Conservation (phyloP, 2,113 vertebrate species). For the Phyllostomus discolor region DNA sequence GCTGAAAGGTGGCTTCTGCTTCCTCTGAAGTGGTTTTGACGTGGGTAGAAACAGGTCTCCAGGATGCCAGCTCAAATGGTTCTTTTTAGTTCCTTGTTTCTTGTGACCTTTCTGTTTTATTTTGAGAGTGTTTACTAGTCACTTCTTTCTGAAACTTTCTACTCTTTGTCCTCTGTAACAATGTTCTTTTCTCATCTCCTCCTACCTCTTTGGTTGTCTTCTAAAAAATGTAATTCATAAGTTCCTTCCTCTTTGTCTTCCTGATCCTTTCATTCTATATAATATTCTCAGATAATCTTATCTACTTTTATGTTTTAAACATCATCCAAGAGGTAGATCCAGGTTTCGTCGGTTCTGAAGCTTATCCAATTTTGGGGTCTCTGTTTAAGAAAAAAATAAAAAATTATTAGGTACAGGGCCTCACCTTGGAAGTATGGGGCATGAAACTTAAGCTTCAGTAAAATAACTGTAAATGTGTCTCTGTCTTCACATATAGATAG, state of each 20-base stretch:
- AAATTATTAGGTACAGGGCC: not conserved
- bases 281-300: not conserved
- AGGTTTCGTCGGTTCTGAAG: not conserved
- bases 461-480: not conserved
- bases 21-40: not conserved
- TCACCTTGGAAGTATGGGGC: not conserved
- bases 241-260: not conserved
- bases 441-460: not conserved
- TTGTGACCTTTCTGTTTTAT: conserved; percentile 21
- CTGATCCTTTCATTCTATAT: not conserved
- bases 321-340: not conserved
- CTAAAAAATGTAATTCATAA: not conserved
- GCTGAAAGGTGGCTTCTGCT: not conserved
- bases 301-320: not conserved
- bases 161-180: not conserved
- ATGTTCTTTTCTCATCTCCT: not conserved
- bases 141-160: not conserved
- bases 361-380: not conserved
- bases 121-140: conserved; percentile 4
- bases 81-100: not conserved
- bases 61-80: not conserved
- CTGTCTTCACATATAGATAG: not conserved
- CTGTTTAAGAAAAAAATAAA: not conserved
- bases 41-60: not conserved
- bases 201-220: not conserved